Conservation (phyloP, 2,888 invertebrate genomes). For the Chrysotoxum bicinctum region DNA sequence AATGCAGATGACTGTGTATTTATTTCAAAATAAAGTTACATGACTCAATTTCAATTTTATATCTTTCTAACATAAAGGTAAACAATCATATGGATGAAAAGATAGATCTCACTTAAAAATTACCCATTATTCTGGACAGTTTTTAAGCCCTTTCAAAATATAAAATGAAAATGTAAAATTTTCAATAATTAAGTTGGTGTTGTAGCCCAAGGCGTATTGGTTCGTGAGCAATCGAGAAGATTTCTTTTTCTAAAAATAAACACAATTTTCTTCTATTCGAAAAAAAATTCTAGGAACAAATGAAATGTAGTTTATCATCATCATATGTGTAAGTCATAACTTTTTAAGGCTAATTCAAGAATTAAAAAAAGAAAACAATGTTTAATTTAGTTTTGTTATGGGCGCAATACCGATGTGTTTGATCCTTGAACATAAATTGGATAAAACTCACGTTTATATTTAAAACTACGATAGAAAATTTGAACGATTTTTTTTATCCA, state of each 20-base stretch:
- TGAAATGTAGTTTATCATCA: background rate
- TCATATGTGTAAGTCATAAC: too few relatives aligned
- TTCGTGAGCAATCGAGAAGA: conserved; percentile 66
- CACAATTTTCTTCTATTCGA: conserved; percentile 46
- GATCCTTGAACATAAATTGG: conserved; percentile 40
- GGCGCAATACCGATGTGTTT: background rate
- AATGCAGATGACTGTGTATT: background rate
- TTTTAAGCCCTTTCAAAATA: background rate
- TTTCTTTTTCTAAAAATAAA: conserved; percentile 67
- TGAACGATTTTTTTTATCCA: conserved; percentile 15
- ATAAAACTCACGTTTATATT: conserved; percentile 40
- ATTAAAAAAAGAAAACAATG: background rate
- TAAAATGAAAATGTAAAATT: conserved; percentile 25
- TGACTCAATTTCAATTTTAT: background rate
- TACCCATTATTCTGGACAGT: background rate
- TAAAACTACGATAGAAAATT: background rate
- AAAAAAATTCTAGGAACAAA: conserved; percentile 44
- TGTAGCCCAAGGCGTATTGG: conserved; percentile 42
- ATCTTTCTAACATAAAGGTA: background rate
- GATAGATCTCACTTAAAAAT: background rate
- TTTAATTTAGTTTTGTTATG: background rate
- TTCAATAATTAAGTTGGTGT: conserved; percentile 60
- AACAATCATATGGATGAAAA: background rate
- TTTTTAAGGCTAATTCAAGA: background rate
- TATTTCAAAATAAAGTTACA: background rate